Evolutionary conservation across 2,113 vertebrate species (phyloP).

Genomic region (Columbina picui): DNA sequence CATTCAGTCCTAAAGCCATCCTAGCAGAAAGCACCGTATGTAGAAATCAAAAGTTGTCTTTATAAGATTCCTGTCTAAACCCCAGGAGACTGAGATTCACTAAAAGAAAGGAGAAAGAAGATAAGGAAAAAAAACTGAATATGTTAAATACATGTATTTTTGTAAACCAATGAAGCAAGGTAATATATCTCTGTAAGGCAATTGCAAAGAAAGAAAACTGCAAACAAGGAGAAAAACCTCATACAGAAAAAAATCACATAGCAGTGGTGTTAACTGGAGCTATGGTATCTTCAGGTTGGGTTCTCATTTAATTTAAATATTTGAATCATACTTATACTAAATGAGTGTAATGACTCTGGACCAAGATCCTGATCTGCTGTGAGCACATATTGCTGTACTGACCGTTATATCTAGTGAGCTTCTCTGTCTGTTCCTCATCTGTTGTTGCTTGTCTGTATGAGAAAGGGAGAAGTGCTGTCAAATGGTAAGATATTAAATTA

Average conservation of each 20-base stretch:
- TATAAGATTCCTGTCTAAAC: background rate
- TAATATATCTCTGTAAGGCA: background rate
- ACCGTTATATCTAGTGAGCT: background rate
- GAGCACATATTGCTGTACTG: background rate
- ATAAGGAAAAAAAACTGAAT: background rate
- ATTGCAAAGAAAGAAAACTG: background rate
- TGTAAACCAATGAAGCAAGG: background rate
- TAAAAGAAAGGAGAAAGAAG: background rate
- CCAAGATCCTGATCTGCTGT: background rate
- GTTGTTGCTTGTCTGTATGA: background rate
- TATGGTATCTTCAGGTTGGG: background rate
- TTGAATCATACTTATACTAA: background rate
- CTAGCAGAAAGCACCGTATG: background rate
- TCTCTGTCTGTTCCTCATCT: background rate
- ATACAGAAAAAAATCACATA: background rate
- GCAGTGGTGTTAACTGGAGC: background rate
- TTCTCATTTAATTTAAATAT: background rate
- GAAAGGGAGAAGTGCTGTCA: background rate
- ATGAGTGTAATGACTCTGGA: background rate
- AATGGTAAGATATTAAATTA: background rate
- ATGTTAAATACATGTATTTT: background rate
- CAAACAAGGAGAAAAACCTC: background rate
- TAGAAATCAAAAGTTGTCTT: background rate
- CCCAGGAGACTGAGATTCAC: background rate
- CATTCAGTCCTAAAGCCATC: background rate